These are phyloP conservation scores for Camptogramma bilineatum DNA, from an alignment of 2,888 invertebrate genomes.

Conservation along the genomic window DNA sequence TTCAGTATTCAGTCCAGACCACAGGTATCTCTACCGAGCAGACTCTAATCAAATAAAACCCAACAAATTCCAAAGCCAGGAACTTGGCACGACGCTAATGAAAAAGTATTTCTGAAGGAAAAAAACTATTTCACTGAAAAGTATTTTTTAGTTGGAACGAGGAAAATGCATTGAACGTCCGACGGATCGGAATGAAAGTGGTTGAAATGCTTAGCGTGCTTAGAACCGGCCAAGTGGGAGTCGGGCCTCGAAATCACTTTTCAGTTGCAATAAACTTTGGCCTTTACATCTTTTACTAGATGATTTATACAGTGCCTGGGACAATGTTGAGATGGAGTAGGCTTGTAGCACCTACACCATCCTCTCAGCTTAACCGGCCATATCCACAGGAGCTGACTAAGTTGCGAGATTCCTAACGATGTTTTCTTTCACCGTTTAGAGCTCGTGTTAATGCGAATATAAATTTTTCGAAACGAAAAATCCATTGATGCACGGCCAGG, in stretches of 20 bases:
- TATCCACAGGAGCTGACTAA: too few species aligned
- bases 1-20: too few species aligned
- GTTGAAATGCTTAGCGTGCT: constrained; percentile 4
- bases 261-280: background rate
- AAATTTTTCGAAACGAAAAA: too few species aligned
- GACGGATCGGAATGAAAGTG: constrained; percentile 1
- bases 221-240: background rate
- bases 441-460: too few species aligned
- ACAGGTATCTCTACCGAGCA: background rate
- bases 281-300: too few species aligned
- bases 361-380: too few species aligned
- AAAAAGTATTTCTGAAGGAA: constrained; percentile 18
- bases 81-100: constrained; percentile 21
- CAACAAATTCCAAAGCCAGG: constrained; percentile 10
- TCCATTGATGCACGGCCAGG: too few species aligned
- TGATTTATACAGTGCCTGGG: too few species aligned
- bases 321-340: too few species aligned
- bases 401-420: too few species aligned
- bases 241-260: background rate
- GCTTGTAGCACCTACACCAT: too few species aligned
- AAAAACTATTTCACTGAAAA: constrained; percentile 15
- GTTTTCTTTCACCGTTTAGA: too few species aligned
- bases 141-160: background rate
- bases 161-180: constrained; percentile 16
- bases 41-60: constrained; percentile 23